Conservation (phyloP, 2,797 vertebrate genomes). For the Sarcoramphus papa region DNA sequence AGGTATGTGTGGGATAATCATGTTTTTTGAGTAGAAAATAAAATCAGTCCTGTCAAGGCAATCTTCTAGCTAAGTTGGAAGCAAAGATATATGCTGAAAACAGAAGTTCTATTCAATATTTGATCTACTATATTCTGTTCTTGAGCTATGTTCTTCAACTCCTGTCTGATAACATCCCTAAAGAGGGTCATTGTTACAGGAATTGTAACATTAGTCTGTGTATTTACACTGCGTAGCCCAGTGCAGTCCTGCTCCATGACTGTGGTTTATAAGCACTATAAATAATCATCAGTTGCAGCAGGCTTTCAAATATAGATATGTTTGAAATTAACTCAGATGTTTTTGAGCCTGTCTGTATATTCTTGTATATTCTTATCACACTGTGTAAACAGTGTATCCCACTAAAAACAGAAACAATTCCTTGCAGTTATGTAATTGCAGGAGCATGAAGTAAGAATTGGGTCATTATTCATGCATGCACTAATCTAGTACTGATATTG, state of each 20-base stretch:
- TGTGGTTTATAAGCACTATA: not conserved
- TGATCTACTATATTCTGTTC: not conserved
- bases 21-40: not conserved
- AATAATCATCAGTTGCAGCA: constrained; percentile 8
- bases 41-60: not conserved
- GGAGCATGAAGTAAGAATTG: not conserved
- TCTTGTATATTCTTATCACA: not conserved
- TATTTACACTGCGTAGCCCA: not conserved
- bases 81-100: not conserved
- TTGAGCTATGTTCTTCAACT: not conserved
- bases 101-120: not conserved
- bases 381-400: not conserved
- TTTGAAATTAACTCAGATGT: not conserved
- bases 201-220: not conserved
- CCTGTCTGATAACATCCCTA: not conserved
- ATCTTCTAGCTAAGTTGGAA: not conserved
- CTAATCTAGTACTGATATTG: not conserved
- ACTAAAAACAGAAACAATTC: not conserved
- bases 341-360: not conserved
- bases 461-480: not conserved
- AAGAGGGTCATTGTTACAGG: not conserved
- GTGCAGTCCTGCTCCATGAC: not conserved
- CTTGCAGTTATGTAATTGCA: not conserved
- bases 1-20: not conserved
- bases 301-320: not conserved